Conservation (phyloP, 2,888 invertebrate species). For the Torymus texanus region DNA sequence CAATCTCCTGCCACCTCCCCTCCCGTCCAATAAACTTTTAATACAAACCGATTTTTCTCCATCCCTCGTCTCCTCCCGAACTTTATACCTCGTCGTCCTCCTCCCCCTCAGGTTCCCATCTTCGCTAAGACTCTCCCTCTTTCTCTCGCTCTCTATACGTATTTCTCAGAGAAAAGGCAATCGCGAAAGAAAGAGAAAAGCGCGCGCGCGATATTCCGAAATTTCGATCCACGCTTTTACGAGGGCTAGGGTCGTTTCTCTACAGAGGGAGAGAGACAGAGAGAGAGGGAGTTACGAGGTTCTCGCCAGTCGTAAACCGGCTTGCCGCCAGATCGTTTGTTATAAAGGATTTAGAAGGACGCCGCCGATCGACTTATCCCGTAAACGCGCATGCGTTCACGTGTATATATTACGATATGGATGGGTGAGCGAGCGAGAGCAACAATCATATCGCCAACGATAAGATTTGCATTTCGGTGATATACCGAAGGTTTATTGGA, state of each 20-base stretch:
- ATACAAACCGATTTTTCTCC: conserved; percentile 2
- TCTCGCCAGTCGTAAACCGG: conserved; percentile 43
- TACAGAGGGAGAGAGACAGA: too few species aligned
- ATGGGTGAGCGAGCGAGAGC: neutral
- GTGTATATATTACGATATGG: too few species aligned
- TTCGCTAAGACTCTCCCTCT: too few species aligned
- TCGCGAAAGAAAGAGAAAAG: conserved; percentile 32
- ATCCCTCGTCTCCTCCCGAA: neutral
- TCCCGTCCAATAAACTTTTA: neutral
- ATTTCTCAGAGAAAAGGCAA: conserved; percentile 24
- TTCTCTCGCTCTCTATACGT: too few species aligned
- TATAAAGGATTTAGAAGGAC: conserved; percentile 48
- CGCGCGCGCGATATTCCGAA: conserved; percentile 46
- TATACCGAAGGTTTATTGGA: neutral
- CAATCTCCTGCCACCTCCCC: neutral
- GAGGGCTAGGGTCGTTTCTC: conserved; percentile 31
- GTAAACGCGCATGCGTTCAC: conserved; percentile 22
- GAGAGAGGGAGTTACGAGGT: conserved; percentile 41
- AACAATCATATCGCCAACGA: conserved; percentile 10
- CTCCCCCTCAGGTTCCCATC: too few species aligned
- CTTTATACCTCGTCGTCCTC: conserved; percentile 5
- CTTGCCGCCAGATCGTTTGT: conserved; percentile 31
- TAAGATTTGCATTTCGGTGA: conserved; percentile 29
- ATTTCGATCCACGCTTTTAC: conserved; percentile 55
- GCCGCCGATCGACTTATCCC: conserved; percentile 50